Conservation (phyloP, 2,888 invertebrate species). For the Galeopsomyia nigrocyanea region DNA sequence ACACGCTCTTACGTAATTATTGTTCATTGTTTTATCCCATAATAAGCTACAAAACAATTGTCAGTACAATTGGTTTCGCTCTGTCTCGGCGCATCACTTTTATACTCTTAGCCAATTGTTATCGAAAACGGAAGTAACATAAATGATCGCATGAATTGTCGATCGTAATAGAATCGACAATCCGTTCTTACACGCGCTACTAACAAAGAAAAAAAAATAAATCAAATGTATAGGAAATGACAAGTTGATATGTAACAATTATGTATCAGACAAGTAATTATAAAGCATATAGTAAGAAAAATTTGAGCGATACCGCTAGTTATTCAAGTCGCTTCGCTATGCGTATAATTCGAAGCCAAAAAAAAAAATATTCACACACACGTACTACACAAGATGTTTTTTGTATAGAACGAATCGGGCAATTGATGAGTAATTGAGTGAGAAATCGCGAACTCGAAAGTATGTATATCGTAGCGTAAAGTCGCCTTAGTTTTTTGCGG, state of each 20-base stretch:
- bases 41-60: no score
- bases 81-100: slow-evolving; percentile 10
- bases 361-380: not conserved
- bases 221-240: slow-evolving; percentile 2
- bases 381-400: no score
- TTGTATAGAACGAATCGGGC: not conserved
- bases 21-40: no score
- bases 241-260: slow-evolving; percentile 4
- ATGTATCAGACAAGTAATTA: slow-evolving; percentile 2
- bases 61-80: slow-evolving; percentile 15
- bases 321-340: slow-evolving; percentile 34
- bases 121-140: not conserved
- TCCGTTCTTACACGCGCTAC: not conserved
- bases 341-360: not conserved
- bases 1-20: no score
- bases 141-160: no score
- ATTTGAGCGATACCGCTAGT: slow-evolving; percentile 33
- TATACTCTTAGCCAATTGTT: slow-evolving; percentile 17
- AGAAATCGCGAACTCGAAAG: slow-evolving; percentile 36
- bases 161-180: not conserved
- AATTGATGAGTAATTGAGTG: not conserved
- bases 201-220: slow-evolving; percentile 10
- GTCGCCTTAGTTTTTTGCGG: slow-evolving; percentile 45
- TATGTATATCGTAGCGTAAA: slow-evolving; percentile 41
- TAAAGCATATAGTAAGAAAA: not conserved